These are phyloP conservation scores for Poecilia latipinna DNA, from an alignment of 2,113 vertebrate genomes.

Conservation along the genomic window DNA sequence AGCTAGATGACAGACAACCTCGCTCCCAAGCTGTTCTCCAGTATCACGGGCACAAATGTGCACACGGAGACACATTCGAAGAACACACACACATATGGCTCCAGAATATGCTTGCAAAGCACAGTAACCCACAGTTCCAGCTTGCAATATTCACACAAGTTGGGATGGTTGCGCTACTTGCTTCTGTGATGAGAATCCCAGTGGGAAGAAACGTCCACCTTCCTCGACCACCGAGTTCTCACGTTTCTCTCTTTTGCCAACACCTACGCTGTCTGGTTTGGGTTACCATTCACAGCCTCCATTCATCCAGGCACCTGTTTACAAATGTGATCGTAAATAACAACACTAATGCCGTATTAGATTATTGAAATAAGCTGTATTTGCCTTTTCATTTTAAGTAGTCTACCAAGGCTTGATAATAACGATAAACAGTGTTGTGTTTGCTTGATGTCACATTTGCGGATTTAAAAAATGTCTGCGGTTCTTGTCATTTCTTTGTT, in stretches of 20 bases:
- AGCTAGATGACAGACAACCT: conserved; percentile 62
- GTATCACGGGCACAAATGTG: conserved; percentile 63
- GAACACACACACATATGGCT: conserved; percentile 28
- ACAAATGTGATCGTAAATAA: conserved; percentile 28
- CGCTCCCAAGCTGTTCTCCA: conserved; percentile 48
- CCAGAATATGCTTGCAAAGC: conserved; percentile 28
- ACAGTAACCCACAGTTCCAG: conserved; percentile 10
- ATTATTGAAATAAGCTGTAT: neutral
- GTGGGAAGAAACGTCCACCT: conserved; percentile 42
- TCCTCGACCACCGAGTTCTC: conserved; percentile 37
- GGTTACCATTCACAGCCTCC: conserved; percentile 51
- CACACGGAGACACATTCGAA: conserved; percentile 17
- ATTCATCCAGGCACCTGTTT: conserved; percentile 41
- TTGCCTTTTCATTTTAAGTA: neutral
- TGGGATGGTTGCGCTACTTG: conserved; percentile 16
- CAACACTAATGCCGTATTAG: neutral
- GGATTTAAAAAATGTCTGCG: neutral
- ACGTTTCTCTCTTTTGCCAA: conserved; percentile 48
- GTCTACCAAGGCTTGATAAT: neutral
- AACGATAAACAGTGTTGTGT: neutral
- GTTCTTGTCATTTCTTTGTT: neutral
- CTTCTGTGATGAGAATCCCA: conserved; percentile 41
- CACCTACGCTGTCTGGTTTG: conserved; percentile 34
- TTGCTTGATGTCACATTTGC: neutral
- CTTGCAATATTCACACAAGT: conserved; percentile 15